Base-by-base conservation (phyloP, 2,888 invertebrate genomes). In the Bombyx huttoni region DNA sequence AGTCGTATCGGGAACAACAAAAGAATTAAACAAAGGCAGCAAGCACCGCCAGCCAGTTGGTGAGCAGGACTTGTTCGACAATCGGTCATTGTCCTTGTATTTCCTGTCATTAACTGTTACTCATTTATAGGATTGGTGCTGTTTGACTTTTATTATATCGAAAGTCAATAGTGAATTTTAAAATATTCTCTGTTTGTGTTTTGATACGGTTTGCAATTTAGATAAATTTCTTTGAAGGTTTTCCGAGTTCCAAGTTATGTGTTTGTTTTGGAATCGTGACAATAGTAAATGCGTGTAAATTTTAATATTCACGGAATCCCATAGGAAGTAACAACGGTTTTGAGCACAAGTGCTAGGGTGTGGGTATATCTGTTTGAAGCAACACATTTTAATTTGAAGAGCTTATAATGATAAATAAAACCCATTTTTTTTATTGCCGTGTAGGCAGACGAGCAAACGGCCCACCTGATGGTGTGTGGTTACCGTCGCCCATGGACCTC, bases 81-180 rank as follows among this genome's bases (percentile, higher is more conserved):
- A 75, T 78, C 77, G 78, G 77, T 77, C 78, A 72, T 72, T 70
- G 78, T 73, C 70, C 77, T 70, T 67, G 57, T 61, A 63, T 71
- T 74, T 72, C 70, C 72, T 70, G 73, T 68, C 67, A 63, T 69
- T 68, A 67, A 63, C 59, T 69, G 67, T 71, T 70, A 70, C 63
- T 70, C 68, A 72, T 70, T 66, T 64, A 53, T 58, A 56, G 54
- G 59, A 40, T 12, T 40, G 12, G 35, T 40, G 7, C 40, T 40
- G 40, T 40, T 40, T 8, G 12, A 40, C 40, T 40, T 40, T 40
- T 24, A 24, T 24, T 24, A 24, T 24, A 24, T 24, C 24, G 24
- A 24, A 24, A 24, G 14, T 35, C 35, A n/a, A 34, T 34, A 34
- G 24, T 34, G 34, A 8, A 34, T 12, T 49, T 34, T 24, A 7